Conservation (phyloP, 1,140 invertebrate species). For the Thereuonema tuberculata region DNA sequence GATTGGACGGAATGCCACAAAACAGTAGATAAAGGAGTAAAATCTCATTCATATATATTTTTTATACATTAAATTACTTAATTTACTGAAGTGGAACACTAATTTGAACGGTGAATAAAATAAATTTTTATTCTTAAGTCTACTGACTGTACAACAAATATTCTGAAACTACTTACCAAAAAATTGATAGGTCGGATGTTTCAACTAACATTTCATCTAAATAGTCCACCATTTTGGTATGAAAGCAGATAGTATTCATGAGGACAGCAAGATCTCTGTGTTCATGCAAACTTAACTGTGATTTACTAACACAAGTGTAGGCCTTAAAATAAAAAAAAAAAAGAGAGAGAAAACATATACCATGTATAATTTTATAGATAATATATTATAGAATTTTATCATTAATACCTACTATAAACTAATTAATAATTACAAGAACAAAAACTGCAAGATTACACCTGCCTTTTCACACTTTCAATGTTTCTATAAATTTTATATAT, state of each 20-base stretch:
- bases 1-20: too few species aligned
- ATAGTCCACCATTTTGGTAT: constrained; percentile 96
- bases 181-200: constrained; percentile 91
- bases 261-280: constrained; percentile 75
- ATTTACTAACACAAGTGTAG: constrained; percentile 75
- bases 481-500: too few species aligned
- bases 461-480: too few species aligned
- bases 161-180: constrained; percentile 53
- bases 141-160: too few species aligned
- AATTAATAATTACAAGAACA: too few species aligned
- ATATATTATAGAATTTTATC: neutral
- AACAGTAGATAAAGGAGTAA: too few species aligned
- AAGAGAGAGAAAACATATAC: neutral
- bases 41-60: too few species aligned
- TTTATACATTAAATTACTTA: too few species aligned
- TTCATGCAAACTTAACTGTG: constrained; percentile 66
- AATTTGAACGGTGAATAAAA: too few species aligned
- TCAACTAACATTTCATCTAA: constrained; percentile 94
- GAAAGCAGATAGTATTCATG: constrained; percentile 91
- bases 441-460: too few species aligned
- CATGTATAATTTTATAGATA: neutral
- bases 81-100: too few species aligned
- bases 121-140: too few species aligned
- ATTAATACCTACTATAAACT: neutral
- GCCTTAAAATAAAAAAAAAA: constrained; percentile 37